phyloP scores from a whole-genome alignment of 2,888 invertebrate genomes.

The Polydesmus complanatus region DNA sequence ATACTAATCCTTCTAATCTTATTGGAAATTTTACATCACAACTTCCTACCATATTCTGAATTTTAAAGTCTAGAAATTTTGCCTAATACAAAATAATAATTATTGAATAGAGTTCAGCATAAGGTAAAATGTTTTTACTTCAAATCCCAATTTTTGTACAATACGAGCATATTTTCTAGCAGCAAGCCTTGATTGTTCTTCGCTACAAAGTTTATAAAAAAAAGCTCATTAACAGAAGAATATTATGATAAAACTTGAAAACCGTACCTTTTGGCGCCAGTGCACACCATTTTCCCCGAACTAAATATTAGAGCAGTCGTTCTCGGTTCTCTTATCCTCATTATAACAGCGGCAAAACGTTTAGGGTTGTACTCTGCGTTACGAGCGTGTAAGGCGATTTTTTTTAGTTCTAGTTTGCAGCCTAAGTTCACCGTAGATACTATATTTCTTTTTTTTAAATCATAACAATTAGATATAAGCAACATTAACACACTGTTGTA shows the following conservation, averaged over 20 bases:
- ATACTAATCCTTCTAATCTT: conserved; percentile 58
- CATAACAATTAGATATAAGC: no score
- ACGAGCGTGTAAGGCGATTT: conserved; percentile 91
- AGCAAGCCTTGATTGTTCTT: conserved; percentile 60
- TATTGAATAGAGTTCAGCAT: not conserved
- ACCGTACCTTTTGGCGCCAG: conserved; percentile 54
- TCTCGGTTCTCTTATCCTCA: conserved; percentile 67
- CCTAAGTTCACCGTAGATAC: conserved; percentile 94
- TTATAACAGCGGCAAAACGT: conserved; percentile 96
- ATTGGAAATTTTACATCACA: conserved; percentile 78
- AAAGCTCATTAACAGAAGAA: not conserved
- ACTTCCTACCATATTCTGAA: conserved; percentile 75
- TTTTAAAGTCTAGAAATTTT: conserved; percentile 63
- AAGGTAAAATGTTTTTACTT: conserved; percentile 34
- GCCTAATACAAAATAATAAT: conserved; percentile 36
- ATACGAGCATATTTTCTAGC: conserved; percentile 69
- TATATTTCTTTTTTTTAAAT: conserved; percentile 68
- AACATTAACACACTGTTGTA: not conserved
- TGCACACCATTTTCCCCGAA: conserved; percentile 77
- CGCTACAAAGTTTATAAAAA: conserved; percentile 36
- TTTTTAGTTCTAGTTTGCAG: conserved; percentile 88
- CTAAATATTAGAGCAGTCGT: conserved; percentile 73
- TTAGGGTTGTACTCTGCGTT: conserved; percentile 99
- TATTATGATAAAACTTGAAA: no score
- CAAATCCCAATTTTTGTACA: conserved; percentile 65